phyloP scores from a whole-genome alignment of 2,113 vertebrate species.

The Gallinago jamesoni region DNA sequence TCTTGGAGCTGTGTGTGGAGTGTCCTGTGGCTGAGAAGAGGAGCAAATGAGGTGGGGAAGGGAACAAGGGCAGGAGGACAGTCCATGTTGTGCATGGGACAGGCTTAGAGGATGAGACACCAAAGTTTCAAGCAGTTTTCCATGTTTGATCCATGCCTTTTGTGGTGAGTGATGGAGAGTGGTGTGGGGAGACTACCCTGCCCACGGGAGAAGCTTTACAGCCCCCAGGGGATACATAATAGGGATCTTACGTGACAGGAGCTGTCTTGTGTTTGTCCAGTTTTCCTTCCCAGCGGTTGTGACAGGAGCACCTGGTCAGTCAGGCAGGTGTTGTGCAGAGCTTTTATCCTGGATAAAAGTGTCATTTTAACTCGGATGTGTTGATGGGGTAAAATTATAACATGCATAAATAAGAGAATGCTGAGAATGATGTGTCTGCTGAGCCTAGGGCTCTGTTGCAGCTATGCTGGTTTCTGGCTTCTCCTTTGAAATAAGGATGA shows the following conservation, averaged over 20 bases:
- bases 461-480: neutral
- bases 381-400: neutral
- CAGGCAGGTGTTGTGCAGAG: neutral
- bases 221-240: neutral
- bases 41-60: fast-evolving
- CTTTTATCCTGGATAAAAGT: neutral
- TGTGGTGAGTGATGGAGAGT: fast-evolving
- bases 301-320: neutral
- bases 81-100: neutral
- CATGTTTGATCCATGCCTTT: fast-evolving
- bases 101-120: neutral
- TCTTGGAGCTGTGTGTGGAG: fast-evolving
- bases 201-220: neutral
- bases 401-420: fast-evolving
- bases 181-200: neutral
- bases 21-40: neutral
- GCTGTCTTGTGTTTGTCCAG: neutral
- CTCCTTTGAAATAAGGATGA: neutral
- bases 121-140: neutral
- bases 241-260: neutral
- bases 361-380: neutral
- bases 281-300: neutral
- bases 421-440: neutral
- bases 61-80: neutral
- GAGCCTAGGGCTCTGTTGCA: neutral